phyloP scores from a whole-genome alignment of 2,888 invertebrate species.

The Pseudeuparius sepicola region DNA sequence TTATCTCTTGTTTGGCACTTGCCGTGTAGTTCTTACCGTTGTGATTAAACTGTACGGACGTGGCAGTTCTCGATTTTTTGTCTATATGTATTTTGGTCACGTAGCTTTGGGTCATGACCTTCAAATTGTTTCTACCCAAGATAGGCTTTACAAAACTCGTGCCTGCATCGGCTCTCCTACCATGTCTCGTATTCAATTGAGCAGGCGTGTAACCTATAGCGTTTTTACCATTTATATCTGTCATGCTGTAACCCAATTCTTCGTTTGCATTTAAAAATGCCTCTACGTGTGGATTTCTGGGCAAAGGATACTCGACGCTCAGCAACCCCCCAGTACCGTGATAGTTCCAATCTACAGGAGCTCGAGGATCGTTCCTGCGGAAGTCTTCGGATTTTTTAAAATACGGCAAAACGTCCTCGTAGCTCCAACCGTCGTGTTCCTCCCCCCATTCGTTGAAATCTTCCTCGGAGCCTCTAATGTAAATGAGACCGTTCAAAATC shows the following conservation, averaged over 20 bases:
- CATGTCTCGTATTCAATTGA: constrained; percentile 57
- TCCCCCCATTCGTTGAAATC: constrained; percentile 42
- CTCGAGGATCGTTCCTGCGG: constrained; percentile 5
- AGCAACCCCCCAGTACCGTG: constrained; percentile 17
- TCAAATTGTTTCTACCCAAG: constrained; percentile 51
- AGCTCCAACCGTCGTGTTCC: constrained; percentile 41
- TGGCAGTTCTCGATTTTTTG: constrained; percentile 45
- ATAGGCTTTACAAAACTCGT: constrained; percentile 66
- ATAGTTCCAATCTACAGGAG: constrained; percentile 7
- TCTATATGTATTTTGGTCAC: constrained; percentile 54
- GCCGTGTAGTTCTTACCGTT: constrained; percentile 43
- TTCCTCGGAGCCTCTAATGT: constrained; percentile 38
- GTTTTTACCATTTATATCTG: constrained; percentile 57
- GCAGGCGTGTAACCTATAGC: constrained; percentile 53
- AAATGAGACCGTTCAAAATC: constrained; percentile 42
- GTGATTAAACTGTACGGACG: constrained; percentile 58
- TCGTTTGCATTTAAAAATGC: no score
- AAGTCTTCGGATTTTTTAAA: constrained; percentile 27
- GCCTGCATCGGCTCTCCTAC: constrained; percentile 62
- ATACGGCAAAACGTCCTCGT: constrained; percentile 45
- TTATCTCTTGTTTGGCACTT: constrained; percentile 58
- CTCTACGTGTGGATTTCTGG: no score
- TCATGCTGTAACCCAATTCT: constrained; percentile 56
- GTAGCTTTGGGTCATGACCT: constrained; percentile 57
- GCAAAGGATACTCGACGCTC: constrained; percentile 20